Evolutionary conservation across 35 echinoderm and acorn worm genomes (phyloP), one percentile per base, ranked within the genome.

Genomic region (Amphiura filiformis): DNA sequence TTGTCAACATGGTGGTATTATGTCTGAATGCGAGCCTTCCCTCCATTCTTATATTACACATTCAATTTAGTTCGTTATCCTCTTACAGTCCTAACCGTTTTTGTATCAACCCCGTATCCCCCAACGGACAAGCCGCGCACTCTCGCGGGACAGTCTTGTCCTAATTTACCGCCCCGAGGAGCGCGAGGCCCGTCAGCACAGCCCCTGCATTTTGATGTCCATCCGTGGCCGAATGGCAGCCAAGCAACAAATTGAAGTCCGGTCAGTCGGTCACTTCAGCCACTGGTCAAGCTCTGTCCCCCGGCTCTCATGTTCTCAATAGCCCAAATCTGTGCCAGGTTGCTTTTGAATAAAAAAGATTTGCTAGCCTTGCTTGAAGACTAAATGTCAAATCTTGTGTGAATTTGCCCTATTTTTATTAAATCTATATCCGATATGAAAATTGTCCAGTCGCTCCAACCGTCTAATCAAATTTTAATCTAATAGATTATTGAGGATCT

Each of bases 221-320:
- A 70, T 11, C 61, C 61, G 61, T 70, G 61, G 61, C 61, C 61
- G 61, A 70, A n/a, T 70, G 61, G 61, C 61, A 70, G 9, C 61
- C 61, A 70, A 70, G 61, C 61, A 70, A 70, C 61, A 70, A 70
- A 70, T 70, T 70, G 61, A 70, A 70, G 61, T 70, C 61, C 11
- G 26, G 61, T 70, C 61, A 70, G 11, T 70, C 61, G 61, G 61
- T 70, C 9, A 70, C 61, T 70, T 70, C 61, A 70, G 61, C 61
- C 28, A n/a, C 20, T 70, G 61, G 9, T n/a, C 61, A 70, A n/a
- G 61, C 61, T 11, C 28, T 70, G 26, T 70, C 61, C 61, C 61
- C 61, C 28, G 61, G 61, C 61, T 70, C 61, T 70, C 28, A 30
- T 11, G 61, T 70, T 70, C 44, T 52, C 61, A 70, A 70, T 23